Evolutionary conservation across 2,113 vertebrate species (phyloP), one percentile per base, ranked within the genome.

Genomic region (Nesogale talazaci): DNA sequence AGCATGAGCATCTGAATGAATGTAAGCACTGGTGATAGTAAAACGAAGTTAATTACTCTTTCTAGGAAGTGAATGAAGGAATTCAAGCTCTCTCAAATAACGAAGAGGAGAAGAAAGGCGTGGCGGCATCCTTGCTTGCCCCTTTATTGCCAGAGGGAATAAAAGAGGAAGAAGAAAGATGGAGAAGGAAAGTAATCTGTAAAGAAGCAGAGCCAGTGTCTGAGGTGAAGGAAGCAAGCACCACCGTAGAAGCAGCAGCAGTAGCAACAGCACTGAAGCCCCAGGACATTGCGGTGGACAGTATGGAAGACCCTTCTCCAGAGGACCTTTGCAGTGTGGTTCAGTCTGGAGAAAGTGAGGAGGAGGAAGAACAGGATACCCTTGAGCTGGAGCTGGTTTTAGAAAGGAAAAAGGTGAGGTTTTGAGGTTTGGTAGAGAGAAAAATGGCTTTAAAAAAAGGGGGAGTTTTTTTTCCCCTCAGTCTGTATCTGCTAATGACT

Each of bases 121-220:
- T 99, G 74, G 99, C 99, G 4, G 99, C 98, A 0, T 98, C 99
- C 40, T 97, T 99, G 17, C 98, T 99, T 19, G 99, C 98, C n/a
- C 99, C 99, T 0, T 98, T 99, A 0, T 97, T 99, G 94, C 99
- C 99, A 0, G 98, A 98, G 0, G 98, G 99, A 86, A 98, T 99
- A 69, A 99, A 99, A 96, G 99, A 99, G 87, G 98, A 99, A 75
- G 99, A 99, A 94, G 99, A 99, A 93, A 98, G 98, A 76, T 99
- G 99, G 99, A 98, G 99, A 78, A 99, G 99, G 94, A 99, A 97
- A 89, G 98, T 99, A 36, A 97, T 99, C 40, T 99, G 98, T 93
- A 98, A 98, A 81, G 99, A 99, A 56, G 98, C 98, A 0, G 98
- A 98, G 2, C 89, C 95, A 0, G 96, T 98, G 27, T 95, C 96